phyloP scores from a whole-genome alignment of 2,113 vertebrate species.

The Chloebia gouldiae region DNA sequence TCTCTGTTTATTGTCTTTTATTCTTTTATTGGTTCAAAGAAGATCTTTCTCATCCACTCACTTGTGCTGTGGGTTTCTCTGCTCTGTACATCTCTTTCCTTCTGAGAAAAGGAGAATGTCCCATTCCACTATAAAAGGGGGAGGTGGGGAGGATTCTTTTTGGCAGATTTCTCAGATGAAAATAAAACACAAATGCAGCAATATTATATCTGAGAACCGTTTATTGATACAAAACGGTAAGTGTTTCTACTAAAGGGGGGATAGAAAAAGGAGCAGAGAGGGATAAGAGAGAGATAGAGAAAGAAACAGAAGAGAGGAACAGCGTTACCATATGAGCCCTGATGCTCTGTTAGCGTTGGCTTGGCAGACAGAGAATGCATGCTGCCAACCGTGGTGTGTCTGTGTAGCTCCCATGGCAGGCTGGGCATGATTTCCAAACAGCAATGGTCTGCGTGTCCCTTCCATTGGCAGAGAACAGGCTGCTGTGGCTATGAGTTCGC shows the following conservation, averaged over 20 bases:
- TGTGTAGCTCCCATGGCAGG: background rate
- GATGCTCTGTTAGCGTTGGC: accelerated
- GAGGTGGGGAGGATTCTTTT: background rate
- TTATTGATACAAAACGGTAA: too few relatives aligned
- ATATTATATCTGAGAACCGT: background rate
- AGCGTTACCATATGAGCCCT: accelerated
- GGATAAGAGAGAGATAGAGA: background rate
- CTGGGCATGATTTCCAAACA: background rate
- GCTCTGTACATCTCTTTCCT: background rate
- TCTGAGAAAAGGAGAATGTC: background rate
- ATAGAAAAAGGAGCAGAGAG: background rate
- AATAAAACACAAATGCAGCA: background rate
- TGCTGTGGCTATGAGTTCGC: background rate
- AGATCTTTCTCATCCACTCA: background rate
- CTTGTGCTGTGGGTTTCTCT: accelerated
- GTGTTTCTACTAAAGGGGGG: background rate
- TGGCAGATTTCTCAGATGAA: background rate
- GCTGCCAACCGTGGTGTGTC: background rate
- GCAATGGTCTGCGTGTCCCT: background rate
- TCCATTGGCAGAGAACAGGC: background rate
- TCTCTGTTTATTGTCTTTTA: background rate
- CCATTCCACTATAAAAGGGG: background rate
- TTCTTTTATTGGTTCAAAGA: background rate
- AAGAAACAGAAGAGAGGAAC: too few relatives aligned
- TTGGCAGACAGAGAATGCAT: accelerated